Evolutionary conservation across 1,140 invertebrate species (phyloP).

Genomic region (Drosophila equinoxialis): DNA sequence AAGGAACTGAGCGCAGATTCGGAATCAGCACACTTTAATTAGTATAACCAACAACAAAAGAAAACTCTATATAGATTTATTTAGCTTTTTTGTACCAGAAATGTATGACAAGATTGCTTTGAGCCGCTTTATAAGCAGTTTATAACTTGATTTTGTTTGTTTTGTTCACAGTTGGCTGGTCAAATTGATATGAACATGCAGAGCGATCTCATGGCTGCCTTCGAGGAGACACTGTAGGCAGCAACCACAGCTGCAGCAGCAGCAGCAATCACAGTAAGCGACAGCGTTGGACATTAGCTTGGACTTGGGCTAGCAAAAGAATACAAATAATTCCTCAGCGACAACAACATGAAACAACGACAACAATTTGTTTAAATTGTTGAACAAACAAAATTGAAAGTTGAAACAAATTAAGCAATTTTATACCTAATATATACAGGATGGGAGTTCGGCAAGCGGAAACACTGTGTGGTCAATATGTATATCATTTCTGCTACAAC

Average conservation of each 20-base stretch:
- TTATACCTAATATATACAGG: slow-evolving; percentile 17
- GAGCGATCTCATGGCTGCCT: slow-evolving; percentile 98
- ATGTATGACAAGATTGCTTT: no score
- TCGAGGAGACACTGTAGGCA: slow-evolving; percentile 95
- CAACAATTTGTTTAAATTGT: slow-evolving; percentile 20
- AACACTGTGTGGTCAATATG: not conserved
- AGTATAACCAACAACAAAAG: no score
- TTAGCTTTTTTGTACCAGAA: no score
- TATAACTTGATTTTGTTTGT: not conserved
- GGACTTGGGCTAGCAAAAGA: slow-evolving; percentile 4
- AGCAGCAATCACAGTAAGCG: not conserved
- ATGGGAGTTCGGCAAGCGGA: slow-evolving; percentile 1
- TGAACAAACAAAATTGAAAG: slow-evolving; percentile 3
- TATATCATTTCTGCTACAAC: not conserved
- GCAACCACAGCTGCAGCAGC: slow-evolving; percentile 31
- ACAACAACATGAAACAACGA: slow-evolving; percentile 9
- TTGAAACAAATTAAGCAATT: slow-evolving; percentile 22
- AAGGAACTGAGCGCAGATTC: no score
- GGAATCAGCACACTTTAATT: no score
- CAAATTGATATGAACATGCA: slow-evolving; percentile 99
- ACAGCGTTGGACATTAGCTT: slow-evolving; percentile 39
- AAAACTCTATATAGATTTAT: no score
- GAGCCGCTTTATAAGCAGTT: not conserved
- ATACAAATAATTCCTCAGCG: not conserved
- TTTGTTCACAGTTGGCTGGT: slow-evolving; percentile 91